Base-by-base conservation (phyloP, 2,888 invertebrate species). In the Mimas tiliae region DNA sequence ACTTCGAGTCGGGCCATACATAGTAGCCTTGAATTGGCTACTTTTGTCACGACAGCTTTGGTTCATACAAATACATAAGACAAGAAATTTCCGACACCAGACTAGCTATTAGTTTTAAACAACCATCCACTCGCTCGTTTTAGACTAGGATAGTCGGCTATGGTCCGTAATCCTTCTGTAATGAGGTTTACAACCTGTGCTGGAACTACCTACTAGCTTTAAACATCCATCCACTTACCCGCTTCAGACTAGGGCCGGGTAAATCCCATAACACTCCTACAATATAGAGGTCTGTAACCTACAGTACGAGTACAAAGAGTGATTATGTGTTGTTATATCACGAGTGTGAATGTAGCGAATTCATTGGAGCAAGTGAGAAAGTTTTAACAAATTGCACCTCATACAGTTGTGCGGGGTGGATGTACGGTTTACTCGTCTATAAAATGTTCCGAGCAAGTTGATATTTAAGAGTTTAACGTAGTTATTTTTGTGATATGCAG, bases 361-460 rank as follows among this genome's bases (percentile, higher is more conserved):
- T 33, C 42, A 19, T 27, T 4, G 42, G 72, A 58, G 38, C 65
- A 50, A 72, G 69, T 66, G 50, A 63, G 50, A 64, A 69, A 64
- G 66, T 9, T 66, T 52, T 63, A 48, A 62, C 12, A 58, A 70
- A 65, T 69, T 48, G 63, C 66, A 67, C 47, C 64, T 71, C 64
- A 67, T 69, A 69, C 52, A 58, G 55, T 69, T 72, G 64, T 55
- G 27, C 50, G 68, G 62, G 74, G 78, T 78, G 67, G 70, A 51
- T 76, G 79, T 63, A 71, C 75, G 69, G 66, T 70, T 74, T 74
- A 76, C 72, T 74, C 67, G 64, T 69, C 68, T 70, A 66, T 75
- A 74, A 78, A 76, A 66, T 50, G 71, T 70, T 72, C 72, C 67
- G 50, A 38, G 73, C 68, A 67, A 69, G 62, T 65, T 67, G 53